Conservation (phyloP, 2,113 vertebrate species). For the Rhynchomys soricoides region DNA sequence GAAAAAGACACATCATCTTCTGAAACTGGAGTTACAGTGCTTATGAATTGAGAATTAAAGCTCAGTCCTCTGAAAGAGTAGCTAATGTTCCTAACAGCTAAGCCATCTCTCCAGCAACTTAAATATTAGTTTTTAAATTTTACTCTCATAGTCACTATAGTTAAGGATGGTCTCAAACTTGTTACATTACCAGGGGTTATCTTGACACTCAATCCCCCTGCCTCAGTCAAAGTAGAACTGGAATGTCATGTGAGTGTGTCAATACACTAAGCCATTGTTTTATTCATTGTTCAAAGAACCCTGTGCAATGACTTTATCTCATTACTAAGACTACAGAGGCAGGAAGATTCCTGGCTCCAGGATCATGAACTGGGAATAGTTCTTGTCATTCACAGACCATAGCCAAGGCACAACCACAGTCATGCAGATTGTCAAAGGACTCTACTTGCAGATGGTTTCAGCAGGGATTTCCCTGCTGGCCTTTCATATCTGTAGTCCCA, state of each 20-base stretch:
- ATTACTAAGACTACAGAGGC: background rate
- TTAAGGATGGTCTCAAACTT: background rate
- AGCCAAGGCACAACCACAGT: accelerated
- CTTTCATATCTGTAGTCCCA: background rate
- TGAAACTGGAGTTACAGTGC: background rate
- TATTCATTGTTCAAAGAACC: background rate
- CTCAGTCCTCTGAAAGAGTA: background rate
- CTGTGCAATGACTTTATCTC: background rate
- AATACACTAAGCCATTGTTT: background rate
- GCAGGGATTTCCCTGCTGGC: accelerated
- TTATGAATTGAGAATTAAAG: background rate
- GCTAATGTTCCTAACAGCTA: background rate
- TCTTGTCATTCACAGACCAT: background rate
- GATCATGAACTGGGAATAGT: accelerated
- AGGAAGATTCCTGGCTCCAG: background rate
- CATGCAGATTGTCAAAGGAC: accelerated
- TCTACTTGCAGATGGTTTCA: background rate
- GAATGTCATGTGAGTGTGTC: background rate
- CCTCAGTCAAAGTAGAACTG: background rate
- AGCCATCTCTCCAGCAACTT: background rate
- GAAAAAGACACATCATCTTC: too few relatives aligned
- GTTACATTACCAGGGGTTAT: background rate
- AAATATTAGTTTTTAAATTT: background rate
- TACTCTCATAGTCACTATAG: too few relatives aligned
- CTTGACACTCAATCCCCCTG: background rate